Base-by-base conservation (phyloP, 2,797 vertebrate species). In the Graptemys geographica region DNA sequence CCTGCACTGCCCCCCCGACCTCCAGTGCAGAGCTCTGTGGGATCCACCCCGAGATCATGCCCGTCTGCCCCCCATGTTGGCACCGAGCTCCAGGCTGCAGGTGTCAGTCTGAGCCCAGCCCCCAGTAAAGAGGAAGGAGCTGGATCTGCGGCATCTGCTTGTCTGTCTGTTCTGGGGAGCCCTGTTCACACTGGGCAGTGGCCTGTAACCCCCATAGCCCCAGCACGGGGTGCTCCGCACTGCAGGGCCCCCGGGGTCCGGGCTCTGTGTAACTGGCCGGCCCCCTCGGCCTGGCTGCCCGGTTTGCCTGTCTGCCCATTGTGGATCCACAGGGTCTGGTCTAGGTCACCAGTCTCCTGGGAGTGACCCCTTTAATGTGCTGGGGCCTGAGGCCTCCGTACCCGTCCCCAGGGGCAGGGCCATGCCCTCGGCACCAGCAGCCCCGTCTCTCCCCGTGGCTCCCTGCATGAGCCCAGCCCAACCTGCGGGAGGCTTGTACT, bases 191-290 rank as follows among this genome's bases (percentile, higher is more conserved):
- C 16, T 16, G n/a, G n/a, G 57, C 57, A 59, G 28, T 28, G 57
- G 28, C 57, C 18, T 69, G 18, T 69, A 69, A n/a, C 3, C 62
- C 33, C 62, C 8, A n/a, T 33, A 37, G 16, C 33, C 62, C 16
- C 33, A 69, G 62, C 62, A 69, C 33, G 4, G 62, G n/a, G 8
- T n/a, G 33, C 62, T 8, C 33, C 4, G 4, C 33, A n/a, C 3
- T n/a, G 4, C 33, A 65, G 59, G 13, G 27, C 25, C 25, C 56
- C 56, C 25, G 23, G 7, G 8, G 33, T n/a, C 33, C 8, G 16
- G 9, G 31, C 33, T 59, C 11, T 11, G 25, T n/a, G 62, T 65
- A 5, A 10, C 16, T 7, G 16, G 3, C 4, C 1, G 4, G 12
- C 44, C 12, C 12, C 33, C 56, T 27, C 15, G 2, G 33, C 62